A percentile compares a stretch with the other conserved stretches of the same genome.
Conservation (phyloP, 2,113 vertebrate genomes). For the Enhydra lutris region DNA sequence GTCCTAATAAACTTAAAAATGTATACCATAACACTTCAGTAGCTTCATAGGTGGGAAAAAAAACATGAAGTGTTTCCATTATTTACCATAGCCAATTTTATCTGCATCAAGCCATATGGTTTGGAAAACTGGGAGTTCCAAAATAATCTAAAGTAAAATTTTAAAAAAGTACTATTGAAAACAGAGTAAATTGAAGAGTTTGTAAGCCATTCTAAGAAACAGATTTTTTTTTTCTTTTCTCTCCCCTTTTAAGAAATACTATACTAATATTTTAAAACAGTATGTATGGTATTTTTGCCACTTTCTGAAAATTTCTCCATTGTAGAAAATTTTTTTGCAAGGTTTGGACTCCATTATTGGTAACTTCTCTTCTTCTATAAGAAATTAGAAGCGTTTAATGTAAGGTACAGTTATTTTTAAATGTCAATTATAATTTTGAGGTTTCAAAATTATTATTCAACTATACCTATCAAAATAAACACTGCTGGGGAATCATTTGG, state of each 20-base stretch:
- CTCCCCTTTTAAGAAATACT: neutral
- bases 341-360: neutral
- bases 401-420: neutral
- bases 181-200: slow-evolving; percentile 26
- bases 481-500: neutral
- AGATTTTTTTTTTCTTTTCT: neutral
- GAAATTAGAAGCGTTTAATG: neutral
- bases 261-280: neutral
- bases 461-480: neutral
- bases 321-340: neutral
- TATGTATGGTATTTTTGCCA: neutral
- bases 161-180: slow-evolving; percentile 11
- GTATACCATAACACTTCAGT: slow-evolving; percentile 1
- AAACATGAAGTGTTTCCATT: slow-evolving; percentile 41
- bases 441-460: neutral
- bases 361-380: neutral
- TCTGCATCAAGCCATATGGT: slow-evolving; percentile 62
- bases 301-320: neutral
- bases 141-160: slow-evolving; percentile 53
- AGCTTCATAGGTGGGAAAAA: slow-evolving; percentile 38
- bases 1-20: slow-evolving; percentile 26
- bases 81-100: slow-evolving; percentile 50
- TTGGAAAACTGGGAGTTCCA: slow-evolving; percentile 47
- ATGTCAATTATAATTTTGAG: neutral
- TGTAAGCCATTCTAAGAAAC: slow-evolving; percentile 20